Percentiles rank a stretch among this genome's conserved stretches.
These are phyloP conservation scores for Halichoeres trimaculatus DNA, from an alignment of 2,113 vertebrate genomes.

Conservation along the genomic window DNA sequence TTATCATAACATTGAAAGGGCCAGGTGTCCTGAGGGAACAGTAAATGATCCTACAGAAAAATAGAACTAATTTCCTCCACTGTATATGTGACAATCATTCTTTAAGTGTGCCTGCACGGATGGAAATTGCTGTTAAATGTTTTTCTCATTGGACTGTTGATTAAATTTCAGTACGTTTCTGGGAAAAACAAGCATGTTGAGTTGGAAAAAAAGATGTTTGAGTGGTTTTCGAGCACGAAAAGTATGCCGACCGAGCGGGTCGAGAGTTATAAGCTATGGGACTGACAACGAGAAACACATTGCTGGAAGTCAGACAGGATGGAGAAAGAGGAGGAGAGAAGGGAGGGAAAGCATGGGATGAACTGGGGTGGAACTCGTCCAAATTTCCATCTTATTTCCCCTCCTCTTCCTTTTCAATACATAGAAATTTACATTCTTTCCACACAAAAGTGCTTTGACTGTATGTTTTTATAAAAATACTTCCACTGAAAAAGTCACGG, in stretches of 20 bases:
- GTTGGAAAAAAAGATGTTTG: slow-evolving; percentile 30
- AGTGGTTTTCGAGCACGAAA: slow-evolving; percentile 62
- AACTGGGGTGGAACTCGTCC: slow-evolving; percentile 69
- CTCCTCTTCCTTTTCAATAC: slow-evolving; percentile 61
- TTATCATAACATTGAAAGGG: slow-evolving; percentile 73
- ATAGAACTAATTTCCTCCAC: slow-evolving; percentile 58
- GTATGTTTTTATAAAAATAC: slow-evolving; percentile 61
- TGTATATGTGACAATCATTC: slow-evolving; percentile 63
- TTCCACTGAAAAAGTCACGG: slow-evolving; percentile 54
- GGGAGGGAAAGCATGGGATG: slow-evolving; percentile 30
- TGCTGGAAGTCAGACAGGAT: slow-evolving; percentile 73
- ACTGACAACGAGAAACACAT: slow-evolving; percentile 82
- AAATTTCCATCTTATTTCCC: slow-evolving; percentile 68
- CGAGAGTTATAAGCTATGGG: slow-evolving; percentile 52
- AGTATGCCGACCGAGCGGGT: slow-evolving; percentile 65
- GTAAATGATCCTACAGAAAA: slow-evolving; percentile 56
- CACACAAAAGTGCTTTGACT: slow-evolving; percentile 62
- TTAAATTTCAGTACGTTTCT: slow-evolving; percentile 64
- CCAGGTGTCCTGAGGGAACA: slow-evolving; percentile 69
- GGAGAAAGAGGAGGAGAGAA: slow-evolving; percentile 41
- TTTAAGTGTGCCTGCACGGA: slow-evolving; percentile 56
- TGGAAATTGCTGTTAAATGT: slow-evolving; percentile 61
- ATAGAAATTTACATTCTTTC: slow-evolving; percentile 81
- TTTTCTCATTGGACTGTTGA: slow-evolving; percentile 66
- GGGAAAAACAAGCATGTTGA: slow-evolving; percentile 29